Evolutionary conservation across 2,113 vertebrate genomes (phyloP), one percentile per base, ranked within the genome.

Genomic region (Bombycilla garrulus): DNA sequence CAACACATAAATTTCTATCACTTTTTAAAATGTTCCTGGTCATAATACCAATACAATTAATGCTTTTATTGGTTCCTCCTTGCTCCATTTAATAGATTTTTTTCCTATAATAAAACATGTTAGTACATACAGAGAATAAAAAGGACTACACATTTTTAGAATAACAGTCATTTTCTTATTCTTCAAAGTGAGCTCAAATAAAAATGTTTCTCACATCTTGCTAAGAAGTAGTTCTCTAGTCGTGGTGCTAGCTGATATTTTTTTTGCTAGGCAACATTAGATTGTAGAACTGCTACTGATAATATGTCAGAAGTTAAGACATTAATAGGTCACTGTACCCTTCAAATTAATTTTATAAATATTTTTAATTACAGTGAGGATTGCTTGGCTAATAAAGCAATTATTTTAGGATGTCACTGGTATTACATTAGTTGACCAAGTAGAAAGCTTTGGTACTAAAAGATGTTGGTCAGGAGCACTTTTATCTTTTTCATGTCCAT

Each of bases 311-410:
- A 5, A 88, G 4, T 3, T 1, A 84, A 31, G 51, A 66, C 12
- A 60, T 88, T 78, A 76, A 92, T 20, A 53, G 36, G 10, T 17
- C 18, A 42, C 3, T 3, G 15, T 36, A 64, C 3, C 33, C 64
- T 88, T 74, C 57, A 67, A 71, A 88, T 65, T 65, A 17, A 58
- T 90, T 95, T 81, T 80, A 84, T 36, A 88, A 91, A 87, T 91
- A 82, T 45, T 90, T 94, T 78, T 88, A 64, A 64, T 62, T 88
- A 26, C 47, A 51, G 21, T 45, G 54, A 86, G 42, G 19, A 23
- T 19, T 3, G 1, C 13, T 72, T 76, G n/a, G 28, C 24, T 87
- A 83, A 83, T 67, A 51, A 83, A 89, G 65, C 33, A 57, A 44
- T 80, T 73, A 66, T 95, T 91, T 71, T 42, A 83, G 35, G 15